Evolutionary conservation across 2,113 vertebrate genomes (phyloP).

Genomic region (Prunella himalayana): DNA sequence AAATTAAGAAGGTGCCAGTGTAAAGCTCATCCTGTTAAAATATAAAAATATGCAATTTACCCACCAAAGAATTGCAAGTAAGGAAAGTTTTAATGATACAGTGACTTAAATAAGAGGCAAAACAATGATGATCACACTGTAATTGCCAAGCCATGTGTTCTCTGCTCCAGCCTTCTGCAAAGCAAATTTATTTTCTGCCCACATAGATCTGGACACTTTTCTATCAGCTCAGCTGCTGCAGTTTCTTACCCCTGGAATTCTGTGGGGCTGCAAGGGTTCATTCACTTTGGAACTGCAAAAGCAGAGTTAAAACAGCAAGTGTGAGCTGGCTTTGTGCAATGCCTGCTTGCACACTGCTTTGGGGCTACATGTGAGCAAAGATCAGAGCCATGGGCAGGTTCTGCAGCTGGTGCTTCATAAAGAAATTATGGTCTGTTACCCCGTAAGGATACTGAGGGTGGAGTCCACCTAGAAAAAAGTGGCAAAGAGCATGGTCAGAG

Average conservation of each 20-base stretch:
- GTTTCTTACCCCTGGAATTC: background rate
- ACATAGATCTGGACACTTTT: background rate
- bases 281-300: background rate
- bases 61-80: background rate
- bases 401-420: background rate
- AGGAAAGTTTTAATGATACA: background rate
- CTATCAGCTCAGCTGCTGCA: background rate
- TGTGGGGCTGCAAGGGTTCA: accelerated
- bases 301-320: background rate
- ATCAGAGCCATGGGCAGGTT: background rate
- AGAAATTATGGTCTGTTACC: background rate
- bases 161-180: background rate
- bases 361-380: accelerated
- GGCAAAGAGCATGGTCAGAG: background rate
- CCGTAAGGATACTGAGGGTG: background rate
- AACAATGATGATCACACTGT: background rate
- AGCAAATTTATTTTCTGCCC: background rate
- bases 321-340: background rate
- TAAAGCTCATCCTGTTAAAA: background rate
- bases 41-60: background rate
- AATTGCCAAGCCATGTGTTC: background rate
- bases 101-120: background rate
- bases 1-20: background rate
- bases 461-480: background rate
- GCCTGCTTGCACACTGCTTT: background rate